Evolutionary conservation across 2,113 vertebrate genomes (phyloP), one percentile per base, ranked within the genome.

Genomic region (Labeo catla): DNA sequence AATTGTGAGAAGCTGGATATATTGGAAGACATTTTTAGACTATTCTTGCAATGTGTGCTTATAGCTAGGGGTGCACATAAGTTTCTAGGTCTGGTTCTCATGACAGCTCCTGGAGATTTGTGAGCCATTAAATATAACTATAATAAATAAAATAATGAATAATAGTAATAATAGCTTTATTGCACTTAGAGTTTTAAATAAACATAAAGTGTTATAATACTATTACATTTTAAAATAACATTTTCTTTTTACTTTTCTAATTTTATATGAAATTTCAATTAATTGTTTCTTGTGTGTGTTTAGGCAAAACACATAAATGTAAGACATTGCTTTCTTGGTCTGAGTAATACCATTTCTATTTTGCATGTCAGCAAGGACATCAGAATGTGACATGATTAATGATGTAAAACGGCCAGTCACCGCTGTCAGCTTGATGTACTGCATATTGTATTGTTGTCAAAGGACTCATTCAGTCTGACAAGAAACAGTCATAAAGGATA

Each of bases 361-460:
- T 23, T 34, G 23, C 2, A 8, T 78, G 28, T 16, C 73, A 15
- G 6, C 6, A 1, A 76, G n/a, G 13, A 76, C 7, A 50, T 76
- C 23, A 28, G 76, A 78, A 57, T 78, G 50, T 78, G 28, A 78
- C 50, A 36, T 78, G 50, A 57, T 57, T 52, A 73, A 73, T 73
- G 28, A 54, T 34, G 13, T 77, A 77, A 54, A 19, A 77, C 39
- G 36, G 8, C 36, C 12, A 54, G 15, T 34, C 76, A 52, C 12
- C 15, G 15, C 50, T 77, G 76, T 36, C 47, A 34, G 12, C 23
- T 23, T 77, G 43, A 49, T 23, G 23, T 49, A 15, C 43, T 49
- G 2, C 6, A 47, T n/a, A 74, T 49, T 13, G 0, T 23, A 49
- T 45, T 49, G 72, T 49, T 74, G 45, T 74, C 72, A 74, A 49